These are phyloP conservation scores for Drosophila bocqueti DNA, from an alignment of 1,140 invertebrate species.

Conservation along the genomic window DNA sequence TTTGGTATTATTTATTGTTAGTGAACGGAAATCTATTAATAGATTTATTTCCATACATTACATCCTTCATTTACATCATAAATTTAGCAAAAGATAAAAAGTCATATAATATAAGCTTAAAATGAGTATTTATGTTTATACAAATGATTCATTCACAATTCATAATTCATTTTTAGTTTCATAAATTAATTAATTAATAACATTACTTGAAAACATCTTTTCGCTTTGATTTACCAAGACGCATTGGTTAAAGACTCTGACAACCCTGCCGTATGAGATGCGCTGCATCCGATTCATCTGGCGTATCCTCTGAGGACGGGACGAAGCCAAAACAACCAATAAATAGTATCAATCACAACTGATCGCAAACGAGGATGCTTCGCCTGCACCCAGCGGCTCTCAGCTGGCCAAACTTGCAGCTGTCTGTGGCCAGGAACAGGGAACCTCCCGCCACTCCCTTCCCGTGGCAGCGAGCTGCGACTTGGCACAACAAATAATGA, in stretches of 20 bases:
- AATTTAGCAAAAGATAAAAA: too few relatives aligned
- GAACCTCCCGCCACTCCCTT: conserved; percentile 19
- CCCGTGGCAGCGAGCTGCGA: conserved; percentile 3
- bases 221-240: too few relatives aligned
- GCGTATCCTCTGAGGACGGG: conserved; percentile 23
- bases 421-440: conserved; percentile 56
- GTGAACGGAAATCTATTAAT: neutral
- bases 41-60: neutral
- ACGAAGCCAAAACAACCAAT: conserved; percentile 71
- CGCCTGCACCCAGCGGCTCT: conserved; percentile 64
- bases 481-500: conserved; percentile 76
- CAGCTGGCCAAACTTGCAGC: conserved; percentile 78
- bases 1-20: neutral
- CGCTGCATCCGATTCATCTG: conserved; percentile 38
- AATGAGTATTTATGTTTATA: too few relatives aligned
- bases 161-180: too few relatives aligned
- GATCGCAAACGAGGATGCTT: conserved; percentile 75
- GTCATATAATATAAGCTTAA: too few relatives aligned
- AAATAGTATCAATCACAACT: conserved; percentile 81
- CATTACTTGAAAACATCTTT: neutral
- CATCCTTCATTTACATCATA: neutral
- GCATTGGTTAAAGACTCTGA: neutral
- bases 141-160: too few relatives aligned
- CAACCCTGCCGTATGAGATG: conserved; percentile 26
- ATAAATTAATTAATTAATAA: too few relatives aligned